Base-by-base conservation (phyloP, 92 coral and sea anemone genomes). In the Porites evermanni region DNA sequence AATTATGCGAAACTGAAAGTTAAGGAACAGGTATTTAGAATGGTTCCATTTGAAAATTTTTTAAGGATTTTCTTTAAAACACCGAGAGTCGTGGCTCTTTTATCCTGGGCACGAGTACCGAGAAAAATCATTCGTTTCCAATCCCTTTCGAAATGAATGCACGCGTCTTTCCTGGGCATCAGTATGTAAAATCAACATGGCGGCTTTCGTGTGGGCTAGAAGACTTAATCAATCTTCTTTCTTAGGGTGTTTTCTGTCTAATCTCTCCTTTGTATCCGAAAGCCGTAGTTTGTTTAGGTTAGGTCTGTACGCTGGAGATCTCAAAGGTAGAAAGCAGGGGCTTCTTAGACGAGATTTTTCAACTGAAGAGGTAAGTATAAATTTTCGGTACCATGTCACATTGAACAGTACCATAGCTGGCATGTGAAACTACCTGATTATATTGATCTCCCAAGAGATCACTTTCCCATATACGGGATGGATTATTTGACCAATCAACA, bases 101-200 rank as follows among this genome's bases (percentile, higher is more conserved):
- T 38, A 3, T 38, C 7, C 47, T 56, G 61, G 61, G 61, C 12
- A 11, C 61, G 17, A 56, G 61, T 56, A 11, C 13, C 17, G 47
- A 38, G 47, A 4, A 38, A 38, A 38, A 4, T 56, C 16, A 56
- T 56, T 56, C 12, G 61, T 56, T 56, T 56, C 61, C 61, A 56
- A 56, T 56, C 61, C 4, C 61, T 56, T 14, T 56, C 61, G 61
- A 56, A 56, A 56, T 6, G 12, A 56, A 56, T 56, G 13, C 16
- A 56, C 72, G 72, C 23, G 72, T 4, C 11, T 23, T 21, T 18
- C 26, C 72, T 67, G 72, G 72, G 72, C 23, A 19, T 8, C 12
- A 53, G n/a, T 63, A 74, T 52, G 79, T 74, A 64, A 16, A 51
- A 2, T 5, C 17, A 74, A 75, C 32, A 75, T 75, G 79, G 79